These are phyloP conservation scores for Dolichoris vasculosae DNA, from an alignment of 1,140 invertebrate genomes.

Conservation along the genomic window DNA sequence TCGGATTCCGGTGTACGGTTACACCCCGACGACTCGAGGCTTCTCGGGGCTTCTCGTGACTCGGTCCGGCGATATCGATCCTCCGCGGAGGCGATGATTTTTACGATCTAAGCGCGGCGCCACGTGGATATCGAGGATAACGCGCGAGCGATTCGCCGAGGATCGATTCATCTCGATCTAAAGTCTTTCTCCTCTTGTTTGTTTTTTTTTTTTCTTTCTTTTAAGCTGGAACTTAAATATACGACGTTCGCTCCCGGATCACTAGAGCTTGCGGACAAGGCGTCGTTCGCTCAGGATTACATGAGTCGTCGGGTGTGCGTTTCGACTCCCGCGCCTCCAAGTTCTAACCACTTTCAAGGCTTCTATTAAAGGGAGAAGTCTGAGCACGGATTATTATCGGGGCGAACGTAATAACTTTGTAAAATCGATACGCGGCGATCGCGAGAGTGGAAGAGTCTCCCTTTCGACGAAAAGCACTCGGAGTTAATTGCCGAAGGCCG, in stretches of 20 bases:
- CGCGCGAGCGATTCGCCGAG: too few relatives aligned
- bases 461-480: neutral
- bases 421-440: neutral
- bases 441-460: neutral
- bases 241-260: too few relatives aligned
- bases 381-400: neutral
- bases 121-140: too few relatives aligned
- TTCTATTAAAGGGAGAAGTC: constrained; percentile 30
- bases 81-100: neutral
- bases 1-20: too few relatives aligned
- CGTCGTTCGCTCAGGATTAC: neutral
- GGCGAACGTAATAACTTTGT: neutral
- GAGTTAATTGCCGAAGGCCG: too few relatives aligned
- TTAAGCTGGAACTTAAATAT: too few relatives aligned
- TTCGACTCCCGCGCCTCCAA: neutral
- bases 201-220: too few relatives aligned
- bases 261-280: neutral
- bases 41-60: neutral
- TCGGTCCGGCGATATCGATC: neutral
- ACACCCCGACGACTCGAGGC: neutral
- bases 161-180: too few relatives aligned
- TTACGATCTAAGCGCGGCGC: too few relatives aligned
- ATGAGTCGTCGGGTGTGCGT: neutral
- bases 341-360: too few relatives aligned
- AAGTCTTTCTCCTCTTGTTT: too few relatives aligned